A percentile compares a stretch with the other conserved stretches of the same genome.
phyloP scores from a whole-genome alignment of 2,888 invertebrate species.

The Chymomyza procnemis region DNA sequence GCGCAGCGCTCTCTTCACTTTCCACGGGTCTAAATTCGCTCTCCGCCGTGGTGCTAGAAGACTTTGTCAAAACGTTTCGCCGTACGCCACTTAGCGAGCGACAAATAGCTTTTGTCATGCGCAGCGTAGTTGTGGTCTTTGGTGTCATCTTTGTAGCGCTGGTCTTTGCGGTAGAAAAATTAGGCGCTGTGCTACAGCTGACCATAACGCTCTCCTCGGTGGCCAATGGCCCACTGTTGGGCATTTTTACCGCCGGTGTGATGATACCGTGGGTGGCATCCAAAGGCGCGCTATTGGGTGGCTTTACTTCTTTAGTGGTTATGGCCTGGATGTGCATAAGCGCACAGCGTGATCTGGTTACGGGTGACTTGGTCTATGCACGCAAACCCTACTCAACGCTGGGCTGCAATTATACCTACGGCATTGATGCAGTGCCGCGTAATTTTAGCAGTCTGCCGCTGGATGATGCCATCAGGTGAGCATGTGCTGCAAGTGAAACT shows the following conservation, averaged over 20 bases:
- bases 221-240: slow-evolving; percentile 84
- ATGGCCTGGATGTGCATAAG: slow-evolving; percentile 81
- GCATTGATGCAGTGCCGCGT: slow-evolving; percentile 62
- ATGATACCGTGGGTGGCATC: slow-evolving; percentile 84
- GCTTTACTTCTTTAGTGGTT: slow-evolving; percentile 79
- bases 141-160: slow-evolving; percentile 83
- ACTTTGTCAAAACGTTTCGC: slow-evolving; percentile 82
- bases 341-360: slow-evolving; percentile 80
- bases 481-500: not conserved
- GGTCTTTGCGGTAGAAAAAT: slow-evolving; percentile 83
- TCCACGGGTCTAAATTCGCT: slow-evolving; percentile 89
- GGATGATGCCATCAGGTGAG: slow-evolving; percentile 45
- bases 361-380: slow-evolving; percentile 79
- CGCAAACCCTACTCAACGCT: slow-evolving; percentile 80
- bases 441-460: slow-evolving; percentile 66
- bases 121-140: slow-evolving; percentile 82
- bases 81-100: slow-evolving; percentile 80
- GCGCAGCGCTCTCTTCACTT: slow-evolving; percentile 90
- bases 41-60: slow-evolving; percentile 86
- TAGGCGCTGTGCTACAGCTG: slow-evolving; percentile 86
- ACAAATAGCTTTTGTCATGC: slow-evolving; percentile 83
- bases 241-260: slow-evolving; percentile 84
- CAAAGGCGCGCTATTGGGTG: slow-evolving; percentile 81
- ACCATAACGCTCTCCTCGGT: slow-evolving; percentile 83
- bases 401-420: slow-evolving; percentile 80